Evolutionary conservation across 2,797 vertebrate genomes (phyloP).

Genomic region (Tragelaphus oryx): DNA sequence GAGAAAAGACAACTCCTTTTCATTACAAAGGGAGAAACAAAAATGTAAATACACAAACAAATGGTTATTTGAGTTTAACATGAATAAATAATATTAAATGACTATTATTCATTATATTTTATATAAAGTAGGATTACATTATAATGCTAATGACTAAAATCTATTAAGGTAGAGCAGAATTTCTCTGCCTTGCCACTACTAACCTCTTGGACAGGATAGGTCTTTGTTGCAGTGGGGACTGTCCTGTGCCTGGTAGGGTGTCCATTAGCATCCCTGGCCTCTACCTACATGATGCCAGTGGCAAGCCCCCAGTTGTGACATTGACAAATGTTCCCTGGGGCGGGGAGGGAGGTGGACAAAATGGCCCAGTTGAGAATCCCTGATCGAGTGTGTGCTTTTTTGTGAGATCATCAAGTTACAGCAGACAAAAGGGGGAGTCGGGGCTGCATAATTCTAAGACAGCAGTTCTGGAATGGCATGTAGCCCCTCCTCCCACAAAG

Average conservation of each 20-base stretch:
- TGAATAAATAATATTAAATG: not conserved
- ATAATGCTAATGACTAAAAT: not conserved
- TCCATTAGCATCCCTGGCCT: not conserved
- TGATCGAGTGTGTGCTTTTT: not conserved
- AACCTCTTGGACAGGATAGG: not conserved
- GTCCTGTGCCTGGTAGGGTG: not conserved
- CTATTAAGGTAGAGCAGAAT: rapidly evolving
- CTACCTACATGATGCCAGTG: not conserved
- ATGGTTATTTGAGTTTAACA: not conserved
- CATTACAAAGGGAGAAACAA: not conserved
- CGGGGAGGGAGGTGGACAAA: rapidly evolving
- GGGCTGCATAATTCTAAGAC: not conserved
- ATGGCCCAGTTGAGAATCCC: not conserved
- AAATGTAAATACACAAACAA: not conserved
- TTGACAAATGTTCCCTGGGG: not conserved
- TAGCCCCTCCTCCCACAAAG: not conserved
- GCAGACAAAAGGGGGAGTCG: not conserved
- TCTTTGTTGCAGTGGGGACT: not conserved
- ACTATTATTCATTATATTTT: not conserved
- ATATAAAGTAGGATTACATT: not conserved
- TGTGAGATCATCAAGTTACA: not conserved
- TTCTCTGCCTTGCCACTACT: not conserved
- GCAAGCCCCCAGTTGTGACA: not conserved
- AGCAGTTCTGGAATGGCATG: not conserved
- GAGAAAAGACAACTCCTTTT: not conserved